Evolutionary conservation across 2,888 invertebrate genomes (phyloP).

Genomic region (Odontocerum albicorne): DNA sequence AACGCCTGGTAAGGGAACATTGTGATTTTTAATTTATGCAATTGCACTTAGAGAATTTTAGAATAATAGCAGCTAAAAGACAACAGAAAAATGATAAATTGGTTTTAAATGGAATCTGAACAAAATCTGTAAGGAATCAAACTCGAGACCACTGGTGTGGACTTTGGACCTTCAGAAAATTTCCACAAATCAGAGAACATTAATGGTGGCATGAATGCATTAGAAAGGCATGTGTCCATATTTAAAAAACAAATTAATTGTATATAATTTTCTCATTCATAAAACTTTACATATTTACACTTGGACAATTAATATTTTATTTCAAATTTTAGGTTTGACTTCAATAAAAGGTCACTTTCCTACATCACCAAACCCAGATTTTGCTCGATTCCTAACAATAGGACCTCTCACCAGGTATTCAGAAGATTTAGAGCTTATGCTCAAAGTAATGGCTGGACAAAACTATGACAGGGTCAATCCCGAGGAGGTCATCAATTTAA

Average conservation of each 20-base stretch:
- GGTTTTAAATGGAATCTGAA: too few relatives aligned
- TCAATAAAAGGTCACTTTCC: conserved; percentile 66
- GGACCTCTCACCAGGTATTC: conserved; percentile 82
- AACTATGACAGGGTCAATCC: conserved; percentile 50
- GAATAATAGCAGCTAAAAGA: too few relatives aligned
- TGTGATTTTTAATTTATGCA: neutral
- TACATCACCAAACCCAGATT: conserved; percentile 53
- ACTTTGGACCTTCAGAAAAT: too few relatives aligned
- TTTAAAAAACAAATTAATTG: too few relatives aligned
- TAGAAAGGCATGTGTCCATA: too few relatives aligned
- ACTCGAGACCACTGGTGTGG: too few relatives aligned
- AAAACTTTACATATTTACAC: neutral
- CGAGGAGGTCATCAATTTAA: conserved; percentile 53
- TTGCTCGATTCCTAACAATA: conserved; percentile 55
- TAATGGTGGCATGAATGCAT: too few relatives aligned
- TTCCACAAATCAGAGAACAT: too few relatives aligned
- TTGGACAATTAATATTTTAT: neutral
- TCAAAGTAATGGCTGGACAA: conserved; percentile 62
- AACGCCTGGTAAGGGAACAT: conserved; percentile 59
- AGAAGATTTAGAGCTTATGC: conserved; percentile 69
- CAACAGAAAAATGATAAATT: too few relatives aligned
- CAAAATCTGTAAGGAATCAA: too few relatives aligned
- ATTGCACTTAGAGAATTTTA: too few relatives aligned
- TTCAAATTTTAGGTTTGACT: conserved; percentile 49
- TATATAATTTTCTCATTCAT: too few relatives aligned